Evolutionary conservation across 2,888 invertebrate species (phyloP), one percentile per base, ranked within the genome.

Genomic region (Peribatodes rhomboidaria): DNA sequence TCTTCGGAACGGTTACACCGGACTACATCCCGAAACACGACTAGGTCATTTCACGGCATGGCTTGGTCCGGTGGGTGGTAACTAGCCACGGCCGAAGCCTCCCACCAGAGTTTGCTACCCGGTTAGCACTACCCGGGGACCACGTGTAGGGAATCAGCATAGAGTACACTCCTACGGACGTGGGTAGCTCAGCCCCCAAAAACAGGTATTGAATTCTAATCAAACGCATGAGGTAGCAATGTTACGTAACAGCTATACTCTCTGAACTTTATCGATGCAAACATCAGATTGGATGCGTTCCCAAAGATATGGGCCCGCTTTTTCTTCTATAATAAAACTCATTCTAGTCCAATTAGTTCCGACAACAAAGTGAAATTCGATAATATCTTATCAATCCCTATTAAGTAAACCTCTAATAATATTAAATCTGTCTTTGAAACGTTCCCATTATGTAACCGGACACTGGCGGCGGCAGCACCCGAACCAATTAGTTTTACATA

Each of bases 401-500:
- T 72, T 68, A 72, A 27, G 27, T 27, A 6, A 67, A 53, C 47
- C 65, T 57, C 61, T 65, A 68, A 66, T 73, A 73, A 69, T 64
- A 69, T 72, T 75, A 71, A 75, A 74, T 80, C 69, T 70, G 72
- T 74, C 68, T 68, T 69, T 71, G 57, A 67, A 52, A 61, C 65
- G 59, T 42, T 65, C 59, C 58, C 42, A 73, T 76, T 75, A 70
- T 74, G 73, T 76, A 75, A 73, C 69, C 67, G 58, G 70, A 69
- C 70, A 71, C 64, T 35, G 71, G 69, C 68, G 68, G 56, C 53
- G 50, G 50, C 66, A 61, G 63, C 59, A 31, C 16, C 63, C 74
- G 74, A 62, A 76, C 76, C 80, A 83, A 83, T 84, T 82, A 81
- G 75, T 77, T 69, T 69, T 70, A 67, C 60, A 63, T 76, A 76